A percentile compares a stretch with the other conserved stretches of the same genome.
Evolutionary conservation across 1,140 invertebrate species (phyloP).

Genomic region (Euwallacea fornicatus): DNA sequence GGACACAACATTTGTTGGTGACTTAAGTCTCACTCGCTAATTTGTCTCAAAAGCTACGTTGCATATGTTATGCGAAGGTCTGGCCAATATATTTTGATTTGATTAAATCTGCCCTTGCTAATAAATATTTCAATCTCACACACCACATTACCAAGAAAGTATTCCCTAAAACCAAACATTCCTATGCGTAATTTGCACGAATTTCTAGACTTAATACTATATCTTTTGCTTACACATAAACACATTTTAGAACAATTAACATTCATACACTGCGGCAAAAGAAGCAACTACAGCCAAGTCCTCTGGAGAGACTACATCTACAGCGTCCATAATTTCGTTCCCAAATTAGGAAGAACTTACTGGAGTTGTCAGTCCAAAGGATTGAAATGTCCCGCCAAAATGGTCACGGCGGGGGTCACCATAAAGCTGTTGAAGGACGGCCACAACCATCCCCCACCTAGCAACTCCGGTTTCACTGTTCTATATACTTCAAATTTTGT

Average conservation of each 20-base stretch:
- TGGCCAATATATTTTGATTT: no score
- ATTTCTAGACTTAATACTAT: no score
- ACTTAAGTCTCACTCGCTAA: no score
- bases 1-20: no score
- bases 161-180: no score
- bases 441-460: conserved; percentile 39
- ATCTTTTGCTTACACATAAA: background rate
- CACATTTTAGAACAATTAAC: conserved; percentile 15
- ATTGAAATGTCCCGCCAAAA: conserved; percentile 8
- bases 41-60: no score
- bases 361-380: conserved; percentile 16
- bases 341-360: conserved; percentile 15
- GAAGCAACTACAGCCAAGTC: conserved; percentile 22
- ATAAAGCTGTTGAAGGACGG: conserved; percentile 31
- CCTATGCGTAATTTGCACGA: no score
- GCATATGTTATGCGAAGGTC: no score
- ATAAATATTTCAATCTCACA: no score
- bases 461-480: background rate
- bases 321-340: conserved; percentile 19
- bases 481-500: conserved; percentile 12
- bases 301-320: conserved; percentile 17
- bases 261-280: conserved; percentile 21
- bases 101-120: no score
- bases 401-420: conserved; percentile 29
- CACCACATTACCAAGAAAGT: no score